phyloP scores from a whole-genome alignment of 1,140 invertebrate genomes.

The Cyrtorhinus lividipennis region DNA sequence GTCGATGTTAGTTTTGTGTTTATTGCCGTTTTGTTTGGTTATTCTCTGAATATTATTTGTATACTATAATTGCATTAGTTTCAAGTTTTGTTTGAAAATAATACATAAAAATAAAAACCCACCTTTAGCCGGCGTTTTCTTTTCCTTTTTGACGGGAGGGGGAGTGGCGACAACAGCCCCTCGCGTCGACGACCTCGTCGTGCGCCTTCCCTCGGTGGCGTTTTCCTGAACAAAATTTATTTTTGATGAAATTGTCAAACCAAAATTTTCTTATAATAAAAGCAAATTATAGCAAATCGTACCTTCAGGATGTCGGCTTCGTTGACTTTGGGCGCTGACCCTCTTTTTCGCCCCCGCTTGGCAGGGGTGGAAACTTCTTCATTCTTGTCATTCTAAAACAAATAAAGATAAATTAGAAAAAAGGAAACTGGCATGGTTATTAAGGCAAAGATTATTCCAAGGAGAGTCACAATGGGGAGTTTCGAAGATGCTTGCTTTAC shows the following conservation, averaged over 20 bases:
- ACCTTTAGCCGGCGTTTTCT: conserved; percentile 28
- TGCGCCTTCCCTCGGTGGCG: conserved; percentile 34
- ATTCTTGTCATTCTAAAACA: conserved; percentile 29
- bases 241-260: not conserved
- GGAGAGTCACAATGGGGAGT: too few species aligned
- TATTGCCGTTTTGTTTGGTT: too few species aligned
- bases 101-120: too few species aligned
- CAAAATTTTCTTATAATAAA: not conserved
- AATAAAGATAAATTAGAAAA: conserved; percentile 15
- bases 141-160: conserved; percentile 34
- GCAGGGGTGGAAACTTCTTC: conserved; percentile 32
- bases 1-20: too few species aligned
- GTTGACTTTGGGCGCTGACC: conserved; percentile 34
- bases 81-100: too few species aligned
- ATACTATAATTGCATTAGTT: too few species aligned
- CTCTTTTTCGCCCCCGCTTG: conserved; percentile 34
- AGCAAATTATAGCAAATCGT: not conserved
- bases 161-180: conserved; percentile 31
- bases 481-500: too few species aligned
- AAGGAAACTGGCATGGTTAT: too few species aligned
- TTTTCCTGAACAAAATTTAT: conserved; percentile 23
- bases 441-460: too few species aligned
- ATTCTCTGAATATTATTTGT: too few species aligned
- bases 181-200: conserved; percentile 35
- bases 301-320: conserved; percentile 38